Percentiles rank a stretch among this genome's conserved stretches.
Conservation (phyloP, 2,113 vertebrate species). For the Galemys pyrenaicus region DNA sequence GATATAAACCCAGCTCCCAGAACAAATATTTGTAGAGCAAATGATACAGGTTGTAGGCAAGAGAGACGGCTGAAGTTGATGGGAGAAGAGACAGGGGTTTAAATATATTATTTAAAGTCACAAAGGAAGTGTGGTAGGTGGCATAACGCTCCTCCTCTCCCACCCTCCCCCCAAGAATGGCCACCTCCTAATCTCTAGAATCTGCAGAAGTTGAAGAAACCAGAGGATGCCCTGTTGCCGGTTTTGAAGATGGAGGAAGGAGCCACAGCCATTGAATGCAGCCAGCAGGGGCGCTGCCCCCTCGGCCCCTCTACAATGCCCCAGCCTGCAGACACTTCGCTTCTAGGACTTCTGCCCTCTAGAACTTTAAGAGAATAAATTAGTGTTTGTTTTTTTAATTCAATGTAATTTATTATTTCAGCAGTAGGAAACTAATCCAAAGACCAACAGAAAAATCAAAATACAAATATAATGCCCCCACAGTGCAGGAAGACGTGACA, state of each 20-base stretch:
- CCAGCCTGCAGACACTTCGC: fast-evolving
- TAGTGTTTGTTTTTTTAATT: not conserved
- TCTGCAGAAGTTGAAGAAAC: not conserved
- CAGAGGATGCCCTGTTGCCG: not conserved
- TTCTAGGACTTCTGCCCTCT: not conserved
- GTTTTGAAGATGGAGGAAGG: not conserved
- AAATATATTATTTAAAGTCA: not conserved
- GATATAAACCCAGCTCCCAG: not conserved
- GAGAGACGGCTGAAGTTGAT: not conserved
- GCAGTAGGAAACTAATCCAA: not conserved
- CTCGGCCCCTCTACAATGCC: not conserved
- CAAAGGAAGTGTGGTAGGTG: not conserved
- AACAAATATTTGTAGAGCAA: conserved; percentile 7
- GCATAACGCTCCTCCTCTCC: not conserved
- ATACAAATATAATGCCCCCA: not conserved
- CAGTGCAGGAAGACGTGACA: too few species aligned
- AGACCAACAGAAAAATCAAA: not conserved
- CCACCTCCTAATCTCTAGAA: not conserved
- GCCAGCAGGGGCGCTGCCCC: not conserved
- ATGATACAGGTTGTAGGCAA: not conserved
- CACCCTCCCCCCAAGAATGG: not conserved
- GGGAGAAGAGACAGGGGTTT: not conserved
- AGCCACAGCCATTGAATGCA: not conserved
- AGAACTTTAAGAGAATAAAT: not conserved
- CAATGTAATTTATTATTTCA: not conserved